A percentile compares a stretch with the other conserved stretches of the same genome.
Evolutionary conservation across 30 jellyfish, hydroid and myxozoan species (phyloP).

Genomic region (Aurelia sp.): DNA sequence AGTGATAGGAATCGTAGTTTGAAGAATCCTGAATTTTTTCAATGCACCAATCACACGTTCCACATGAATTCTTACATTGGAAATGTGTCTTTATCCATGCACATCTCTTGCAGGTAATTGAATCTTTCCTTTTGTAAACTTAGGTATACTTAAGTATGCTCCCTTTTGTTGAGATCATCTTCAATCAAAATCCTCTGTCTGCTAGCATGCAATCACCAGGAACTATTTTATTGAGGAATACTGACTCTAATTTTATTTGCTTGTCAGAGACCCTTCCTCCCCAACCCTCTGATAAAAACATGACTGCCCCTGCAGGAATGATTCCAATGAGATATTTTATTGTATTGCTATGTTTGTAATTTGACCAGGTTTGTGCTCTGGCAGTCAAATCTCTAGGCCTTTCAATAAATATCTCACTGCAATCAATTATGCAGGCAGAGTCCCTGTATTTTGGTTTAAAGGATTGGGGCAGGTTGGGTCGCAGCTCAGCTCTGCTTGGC

Average conservation of each 20-base stretch:
- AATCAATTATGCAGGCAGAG: slow-evolving; percentile 63
- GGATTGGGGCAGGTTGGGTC: slow-evolving; percentile 30
- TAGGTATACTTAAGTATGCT: slow-evolving; percentile 60
- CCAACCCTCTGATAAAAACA: slow-evolving; percentile 45
- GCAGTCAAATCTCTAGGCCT: slow-evolving; percentile 60
- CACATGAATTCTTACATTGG: slow-evolving; percentile 19
- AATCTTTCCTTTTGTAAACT: slow-evolving; percentile 59
- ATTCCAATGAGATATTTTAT: slow-evolving; percentile 28
- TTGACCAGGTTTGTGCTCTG: slow-evolving; percentile 70
- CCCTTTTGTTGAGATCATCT: slow-evolving; percentile 49
- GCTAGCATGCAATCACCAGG: slow-evolving; percentile 69
- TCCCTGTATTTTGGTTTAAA: slow-evolving; percentile 32
- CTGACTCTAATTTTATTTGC: slow-evolving; percentile 39
- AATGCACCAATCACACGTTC: slow-evolving; percentile 69
- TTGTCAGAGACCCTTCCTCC: slow-evolving; percentile 78
- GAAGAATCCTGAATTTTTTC: slow-evolving; percentile 48
- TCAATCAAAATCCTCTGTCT: slow-evolving; percentile 65
- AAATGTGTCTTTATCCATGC: slow-evolving; percentile 27
- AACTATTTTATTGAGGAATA: slow-evolving; percentile 46
- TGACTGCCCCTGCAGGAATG: slow-evolving; percentile 50
- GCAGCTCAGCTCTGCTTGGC: slow-evolving; percentile 25
- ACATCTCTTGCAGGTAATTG: slow-evolving; percentile 65
- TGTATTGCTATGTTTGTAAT: slow-evolving; percentile 73
- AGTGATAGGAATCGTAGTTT: slow-evolving; percentile 8
- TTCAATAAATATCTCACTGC: slow-evolving; percentile 68